A percentile compares a stretch with the other conserved stretches of the same genome.
Evolutionary conservation across 35 echinoderm and acorn worm species (phyloP).

Genomic region (Patiria miniata): DNA sequence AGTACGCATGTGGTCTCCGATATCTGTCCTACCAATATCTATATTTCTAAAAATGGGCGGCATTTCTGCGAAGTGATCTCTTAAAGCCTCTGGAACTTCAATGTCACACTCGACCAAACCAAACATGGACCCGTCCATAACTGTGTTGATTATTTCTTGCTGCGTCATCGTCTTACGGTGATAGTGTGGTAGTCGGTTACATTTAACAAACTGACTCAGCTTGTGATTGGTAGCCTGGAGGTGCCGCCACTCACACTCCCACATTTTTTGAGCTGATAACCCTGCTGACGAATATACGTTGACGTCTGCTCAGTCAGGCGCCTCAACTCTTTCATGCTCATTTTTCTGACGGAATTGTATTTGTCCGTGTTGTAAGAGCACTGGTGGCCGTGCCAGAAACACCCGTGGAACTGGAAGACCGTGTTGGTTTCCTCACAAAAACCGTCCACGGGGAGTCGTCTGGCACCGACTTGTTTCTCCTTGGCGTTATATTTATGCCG

Average conservation of each 20-base stretch:
- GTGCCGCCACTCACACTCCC: not conserved
- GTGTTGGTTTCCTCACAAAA: no score
- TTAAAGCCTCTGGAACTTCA: conserved; percentile 1
- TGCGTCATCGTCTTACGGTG: not conserved
- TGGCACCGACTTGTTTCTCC: no score
- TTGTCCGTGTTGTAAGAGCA: no score
- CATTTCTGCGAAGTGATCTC: conserved; percentile 55
- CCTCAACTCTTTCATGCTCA: not conserved
- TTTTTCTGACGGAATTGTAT: not conserved
- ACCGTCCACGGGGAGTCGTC: no score
- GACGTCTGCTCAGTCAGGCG: not conserved
- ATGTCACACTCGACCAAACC: conserved; percentile 45
- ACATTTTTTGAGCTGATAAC: not conserved
- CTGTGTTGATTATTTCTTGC: not conserved
- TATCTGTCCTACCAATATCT: conserved; percentile 37
- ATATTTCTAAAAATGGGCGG: conserved; percentile 63
- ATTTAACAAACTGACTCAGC: not conserved
- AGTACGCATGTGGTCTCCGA: conserved; percentile 50
- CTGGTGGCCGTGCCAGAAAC: no score
- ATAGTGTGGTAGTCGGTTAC: not conserved
- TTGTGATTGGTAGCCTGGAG: not conserved
- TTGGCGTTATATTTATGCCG: no score
- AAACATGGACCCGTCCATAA: not conserved
- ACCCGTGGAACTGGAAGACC: no score
- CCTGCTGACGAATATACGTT: not conserved